Conservation (phyloP, 2,113 vertebrate species). For the Vulpes vulpes region DNA sequence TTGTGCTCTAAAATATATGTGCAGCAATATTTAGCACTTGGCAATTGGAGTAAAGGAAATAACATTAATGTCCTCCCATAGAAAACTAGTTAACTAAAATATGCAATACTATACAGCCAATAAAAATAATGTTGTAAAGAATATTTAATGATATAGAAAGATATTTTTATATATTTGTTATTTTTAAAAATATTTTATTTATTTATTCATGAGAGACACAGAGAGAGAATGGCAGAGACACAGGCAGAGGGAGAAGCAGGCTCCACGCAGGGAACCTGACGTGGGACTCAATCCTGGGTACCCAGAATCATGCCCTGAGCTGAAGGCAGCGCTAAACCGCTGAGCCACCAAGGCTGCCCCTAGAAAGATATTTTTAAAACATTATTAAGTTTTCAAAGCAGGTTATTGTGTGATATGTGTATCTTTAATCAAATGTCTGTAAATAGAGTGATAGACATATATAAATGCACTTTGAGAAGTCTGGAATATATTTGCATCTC, state of each 20-base stretch:
- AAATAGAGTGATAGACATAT: background rate
- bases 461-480: background rate
- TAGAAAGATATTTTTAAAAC: background rate
- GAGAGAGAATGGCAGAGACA: no score
- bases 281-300: no score
- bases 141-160: background rate
- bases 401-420: no score
- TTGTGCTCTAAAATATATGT: background rate
- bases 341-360: no score
- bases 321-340: no score
- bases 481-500: no score
- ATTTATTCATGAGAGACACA: no score
- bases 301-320: no score
- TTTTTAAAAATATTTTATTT: no score
- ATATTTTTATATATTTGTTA: background rate
- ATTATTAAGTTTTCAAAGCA: background rate
- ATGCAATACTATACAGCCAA: background rate
- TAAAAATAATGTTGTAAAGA: slow-evolving; percentile 6
- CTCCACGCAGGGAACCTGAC: no score
- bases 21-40: background rate
- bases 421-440: background rate
- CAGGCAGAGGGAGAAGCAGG: no score
- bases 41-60: background rate
- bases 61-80: background rate
- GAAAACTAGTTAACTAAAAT: background rate